A percentile compares a stretch with the other conserved stretches of the same genome.
phyloP scores from a whole-genome alignment of 2,797 vertebrate species.

The Echiichthys vipera region DNA sequence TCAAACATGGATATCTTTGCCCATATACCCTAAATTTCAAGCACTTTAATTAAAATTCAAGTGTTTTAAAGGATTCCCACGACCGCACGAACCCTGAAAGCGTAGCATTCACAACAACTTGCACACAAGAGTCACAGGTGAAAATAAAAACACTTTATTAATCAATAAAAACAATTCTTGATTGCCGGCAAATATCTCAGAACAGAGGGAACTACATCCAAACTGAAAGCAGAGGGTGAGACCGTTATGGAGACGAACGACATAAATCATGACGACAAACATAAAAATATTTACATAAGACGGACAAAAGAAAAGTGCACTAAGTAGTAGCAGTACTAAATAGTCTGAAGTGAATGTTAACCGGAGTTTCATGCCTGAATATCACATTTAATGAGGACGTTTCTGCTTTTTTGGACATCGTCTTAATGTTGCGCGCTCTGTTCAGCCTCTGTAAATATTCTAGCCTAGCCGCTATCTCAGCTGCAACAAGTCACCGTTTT shows the following conservation, averaged over 20 bases:
- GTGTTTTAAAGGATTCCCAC: too few species aligned
- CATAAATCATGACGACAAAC: slow-evolving; percentile 75
- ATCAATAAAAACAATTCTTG: slow-evolving; percentile 89
- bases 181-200: slow-evolving; percentile 88
- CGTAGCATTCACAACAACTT: slow-evolving; percentile 60
- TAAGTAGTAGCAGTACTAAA: slow-evolving; percentile 82
- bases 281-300: slow-evolving; percentile 88
- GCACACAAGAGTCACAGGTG: slow-evolving; percentile 77
- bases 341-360: slow-evolving; percentile 80
- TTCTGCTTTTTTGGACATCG: slow-evolving; percentile 70
- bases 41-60: too few species aligned
- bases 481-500: slow-evolving; percentile 66
- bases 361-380: slow-evolving; percentile 82
- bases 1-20: too few species aligned
- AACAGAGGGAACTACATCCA: slow-evolving; percentile 82
- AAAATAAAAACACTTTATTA: slow-evolving; percentile 90
- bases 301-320: slow-evolving; percentile 84
- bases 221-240: slow-evolving; percentile 82
- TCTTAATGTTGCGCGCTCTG: slow-evolving; percentile 71
- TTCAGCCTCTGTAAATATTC: slow-evolving; percentile 70
- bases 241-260: slow-evolving; percentile 76
- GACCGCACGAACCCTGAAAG: too few species aligned
- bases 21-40: too few species aligned
- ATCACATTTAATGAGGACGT: slow-evolving; percentile 74
- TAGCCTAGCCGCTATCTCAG: slow-evolving; percentile 65